These are phyloP conservation scores for Oxystoma pomonae DNA, from an alignment of 2,888 invertebrate species.

Conservation along the genomic window DNA sequence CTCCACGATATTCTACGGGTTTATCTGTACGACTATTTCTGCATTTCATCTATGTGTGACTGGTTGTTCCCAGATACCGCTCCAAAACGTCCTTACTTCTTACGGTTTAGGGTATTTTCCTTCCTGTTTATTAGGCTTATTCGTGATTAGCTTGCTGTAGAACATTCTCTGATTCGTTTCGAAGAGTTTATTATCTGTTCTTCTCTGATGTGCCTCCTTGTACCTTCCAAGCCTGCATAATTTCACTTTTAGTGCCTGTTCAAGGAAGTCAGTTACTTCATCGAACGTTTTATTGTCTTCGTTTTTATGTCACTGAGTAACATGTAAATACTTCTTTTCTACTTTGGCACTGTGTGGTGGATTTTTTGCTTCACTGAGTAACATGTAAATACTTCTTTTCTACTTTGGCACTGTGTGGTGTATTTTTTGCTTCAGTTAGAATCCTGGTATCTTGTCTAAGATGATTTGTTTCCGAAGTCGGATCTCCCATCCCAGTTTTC, in stretches of 20 bases:
- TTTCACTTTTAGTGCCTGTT: not conserved
- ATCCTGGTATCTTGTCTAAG: not conserved
- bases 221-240: not conserved
- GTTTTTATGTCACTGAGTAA: not conserved
- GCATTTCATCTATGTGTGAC: not conserved
- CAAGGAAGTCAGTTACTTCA: not conserved
- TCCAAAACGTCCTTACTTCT: not conserved
- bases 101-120: too few relatives aligned
- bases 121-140: not conserved
- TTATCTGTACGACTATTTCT: too few relatives aligned
- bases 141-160: not conserved
- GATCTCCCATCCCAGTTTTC: not conserved
- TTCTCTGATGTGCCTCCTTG: conserved; percentile 1
- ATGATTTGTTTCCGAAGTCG: not conserved
- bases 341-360: not conserved
- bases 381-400: too few relatives aligned
- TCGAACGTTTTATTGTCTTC: not conserved
- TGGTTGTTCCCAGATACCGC: not conserved
- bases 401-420: not conserved
- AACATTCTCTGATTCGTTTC: not conserved
- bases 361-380: not conserved
- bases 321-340: not conserved
- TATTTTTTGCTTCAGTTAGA: not conserved
- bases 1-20: too few relatives aligned
- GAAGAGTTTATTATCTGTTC: not conserved